Conservation (phyloP, 2,888 invertebrate species). For the Chaetogeoica ovagalla region DNA sequence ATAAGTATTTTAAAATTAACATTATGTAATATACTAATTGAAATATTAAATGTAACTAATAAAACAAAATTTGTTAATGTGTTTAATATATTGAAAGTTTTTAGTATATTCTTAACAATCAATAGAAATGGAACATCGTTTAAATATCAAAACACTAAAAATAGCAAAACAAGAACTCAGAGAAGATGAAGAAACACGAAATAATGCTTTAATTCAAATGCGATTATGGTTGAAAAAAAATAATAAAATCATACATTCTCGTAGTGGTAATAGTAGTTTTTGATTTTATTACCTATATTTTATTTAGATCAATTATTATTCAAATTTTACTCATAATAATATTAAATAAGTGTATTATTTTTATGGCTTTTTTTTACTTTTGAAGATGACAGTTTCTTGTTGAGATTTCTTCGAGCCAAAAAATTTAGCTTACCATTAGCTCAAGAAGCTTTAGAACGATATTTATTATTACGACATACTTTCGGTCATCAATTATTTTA, state of each 20-base stretch:
- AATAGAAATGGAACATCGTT: slow-evolving; percentile 54
- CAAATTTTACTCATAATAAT: not conserved
- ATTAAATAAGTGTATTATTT: too few species aligned
- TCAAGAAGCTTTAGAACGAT: slow-evolving; percentile 81
- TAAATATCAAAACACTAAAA: slow-evolving; percentile 65
- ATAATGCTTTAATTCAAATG: slow-evolving; percentile 76
- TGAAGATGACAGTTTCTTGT: slow-evolving; percentile 74
- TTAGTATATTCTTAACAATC: too few species aligned
- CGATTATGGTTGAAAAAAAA: slow-evolving; percentile 82
- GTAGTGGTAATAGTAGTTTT: slow-evolving; percentile 66
- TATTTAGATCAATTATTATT: not conserved
- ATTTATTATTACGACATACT: slow-evolving; percentile 79
- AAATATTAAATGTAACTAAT: too few species aligned
- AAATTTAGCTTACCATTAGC: slow-evolving; percentile 79
- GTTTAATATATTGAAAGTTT: too few species aligned
- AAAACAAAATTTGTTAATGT: too few species aligned
- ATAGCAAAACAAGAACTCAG: slow-evolving; percentile 74
- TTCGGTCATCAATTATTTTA: slow-evolving; percentile 82
- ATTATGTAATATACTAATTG: too few species aligned
- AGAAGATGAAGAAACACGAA: slow-evolving; percentile 75
- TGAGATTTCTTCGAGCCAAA: slow-evolving; percentile 75
- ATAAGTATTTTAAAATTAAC: too few species aligned
- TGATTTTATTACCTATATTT: not conserved
- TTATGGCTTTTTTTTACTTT: slow-evolving; percentile 15
- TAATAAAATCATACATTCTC: slow-evolving; percentile 77